Conservation (phyloP, 2,888 invertebrate genomes). For the Rosalia funebris region DNA sequence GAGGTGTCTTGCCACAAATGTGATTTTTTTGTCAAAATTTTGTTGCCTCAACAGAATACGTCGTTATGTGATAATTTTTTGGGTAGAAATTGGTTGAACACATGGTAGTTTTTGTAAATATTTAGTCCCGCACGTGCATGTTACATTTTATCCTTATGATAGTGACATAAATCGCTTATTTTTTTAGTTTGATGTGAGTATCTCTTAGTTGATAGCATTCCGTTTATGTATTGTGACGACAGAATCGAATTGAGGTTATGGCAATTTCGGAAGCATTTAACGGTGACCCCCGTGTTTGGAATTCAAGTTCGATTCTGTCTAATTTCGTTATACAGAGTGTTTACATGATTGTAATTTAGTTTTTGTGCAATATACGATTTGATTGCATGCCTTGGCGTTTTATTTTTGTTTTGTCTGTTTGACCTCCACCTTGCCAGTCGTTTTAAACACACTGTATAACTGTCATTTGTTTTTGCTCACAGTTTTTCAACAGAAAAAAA, state of each 20-base stretch:
- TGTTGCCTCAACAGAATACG: too few relatives aligned
- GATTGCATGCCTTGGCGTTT: slow-evolving; percentile 48
- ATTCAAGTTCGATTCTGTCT: slow-evolving; percentile 19
- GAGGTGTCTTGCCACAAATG: too few relatives aligned
- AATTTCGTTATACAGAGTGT: slow-evolving; percentile 52
- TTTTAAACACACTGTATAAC: slow-evolving; percentile 48
- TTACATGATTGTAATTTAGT: slow-evolving; percentile 38
- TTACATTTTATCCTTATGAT: slow-evolving; percentile 10
- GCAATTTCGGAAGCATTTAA: too few relatives aligned
- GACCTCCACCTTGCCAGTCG: slow-evolving; percentile 29
- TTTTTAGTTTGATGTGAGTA: slow-evolving; percentile 11
- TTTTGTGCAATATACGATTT: slow-evolving; percentile 52
- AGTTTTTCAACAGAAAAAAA: not conserved
- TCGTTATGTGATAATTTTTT: slow-evolving; percentile 21
- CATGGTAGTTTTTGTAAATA: slow-evolving; percentile 18
- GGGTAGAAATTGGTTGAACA: slow-evolving; percentile 4
- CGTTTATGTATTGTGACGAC: not conserved
- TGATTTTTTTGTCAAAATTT: too few relatives aligned
- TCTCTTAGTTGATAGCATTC: not conserved
- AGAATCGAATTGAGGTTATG: not conserved
- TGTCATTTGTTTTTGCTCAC: not conserved
- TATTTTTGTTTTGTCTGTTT: slow-evolving; percentile 40
- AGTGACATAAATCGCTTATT: not conserved
- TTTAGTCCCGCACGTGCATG: slow-evolving; percentile 18
- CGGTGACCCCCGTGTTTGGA: not conserved